Evolutionary conservation across 2,113 vertebrate species (phyloP), one percentile per base, ranked within the genome.

Genomic region (Istiophorus platypterus): DNA sequence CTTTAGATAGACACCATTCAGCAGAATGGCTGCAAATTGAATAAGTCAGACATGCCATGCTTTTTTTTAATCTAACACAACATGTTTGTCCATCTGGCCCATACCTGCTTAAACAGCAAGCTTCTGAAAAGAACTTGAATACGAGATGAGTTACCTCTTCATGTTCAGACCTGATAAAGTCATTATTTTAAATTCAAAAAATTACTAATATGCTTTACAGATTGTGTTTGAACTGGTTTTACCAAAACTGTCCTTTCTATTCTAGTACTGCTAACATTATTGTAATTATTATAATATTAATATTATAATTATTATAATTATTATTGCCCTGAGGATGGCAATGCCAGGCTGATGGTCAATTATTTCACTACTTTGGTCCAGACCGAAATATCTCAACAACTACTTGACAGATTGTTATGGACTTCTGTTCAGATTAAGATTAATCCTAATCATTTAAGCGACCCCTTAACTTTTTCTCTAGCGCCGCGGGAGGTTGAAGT

Each of bases 21-120:
- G 63, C 39, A 22, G 29, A 72, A 59, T 71, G 45, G 26, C 45
- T 22, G 20, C 18, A 81, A 62, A 78, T 61, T 62, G 24, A 74
- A 79, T 67, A 69, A 64, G 71, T 71, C 72, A 59, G 76, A 78
- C 69, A 64, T 69, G 78, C 74, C 7, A 49, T 49, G 37, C 68
- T 68, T 61, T 58, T 42, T 57, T 73, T 72, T 20, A 49, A 57
- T 72, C 54, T 47, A 24, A 39, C 29, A 77, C 47, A 67, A 37
- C 26, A 26, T 18, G 37, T 17, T 42, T 54, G 6, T 57, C 64
- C 57, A 18, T 51, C 8, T n/a, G 24, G 20, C 3, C 8, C 24
- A 70, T n/a, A 24, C 2, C 41, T 64, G 26, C 51, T 62, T 17
- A 17, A 59, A n/a, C 22, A 18, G 18, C 49, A 41, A 65, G 29